These are phyloP conservation scores for Scophthalmus maximus DNA, from an alignment of 2,113 vertebrate genomes.

Conservation along the genomic window DNA sequence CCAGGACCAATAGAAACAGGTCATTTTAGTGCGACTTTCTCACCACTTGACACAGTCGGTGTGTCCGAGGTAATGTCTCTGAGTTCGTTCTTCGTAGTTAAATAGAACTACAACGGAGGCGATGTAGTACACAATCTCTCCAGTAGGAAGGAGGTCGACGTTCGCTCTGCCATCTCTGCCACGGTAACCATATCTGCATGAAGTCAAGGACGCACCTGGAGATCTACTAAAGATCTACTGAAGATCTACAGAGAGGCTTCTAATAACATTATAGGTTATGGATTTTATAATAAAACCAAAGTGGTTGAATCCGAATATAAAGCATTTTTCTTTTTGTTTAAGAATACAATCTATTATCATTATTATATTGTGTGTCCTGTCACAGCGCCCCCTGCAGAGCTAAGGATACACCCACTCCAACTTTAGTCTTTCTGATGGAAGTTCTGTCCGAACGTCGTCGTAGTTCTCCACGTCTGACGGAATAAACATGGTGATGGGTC, in stretches of 20 bases:
- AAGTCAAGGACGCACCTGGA: conserved; percentile 56
- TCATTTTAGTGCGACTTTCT: conserved; percentile 52
- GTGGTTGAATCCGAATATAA: no score
- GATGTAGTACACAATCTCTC: conserved; percentile 96
- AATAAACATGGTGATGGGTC: conserved; percentile 99
- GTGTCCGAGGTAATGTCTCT: conserved; percentile 96
- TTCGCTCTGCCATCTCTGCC: conserved; percentile 97
- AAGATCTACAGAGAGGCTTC: background rate
- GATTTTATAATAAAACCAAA: no score
- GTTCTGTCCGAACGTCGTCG: conserved; percentile 91
- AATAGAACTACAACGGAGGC: conserved; percentile 96
- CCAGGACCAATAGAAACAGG: background rate
- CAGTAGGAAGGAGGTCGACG: conserved; percentile 95
- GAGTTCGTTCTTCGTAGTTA: conserved; percentile 95
- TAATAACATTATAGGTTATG: no score
- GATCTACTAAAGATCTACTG: background rate
- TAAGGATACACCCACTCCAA: conserved; percentile 99
- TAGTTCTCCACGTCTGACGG: conserved; percentile 95
- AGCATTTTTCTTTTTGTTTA: no score
- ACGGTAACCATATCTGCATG: conserved; percentile 92
- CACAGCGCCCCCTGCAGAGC: conserved; percentile 3
- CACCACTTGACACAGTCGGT: conserved; percentile 98
- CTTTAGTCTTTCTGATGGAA: conserved; percentile 94
- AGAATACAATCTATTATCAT: background rate
- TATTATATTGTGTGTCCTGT: background rate